Base-by-base conservation (phyloP, 1,140 invertebrate genomes). In the Stegodyphus dumicola region DNA sequence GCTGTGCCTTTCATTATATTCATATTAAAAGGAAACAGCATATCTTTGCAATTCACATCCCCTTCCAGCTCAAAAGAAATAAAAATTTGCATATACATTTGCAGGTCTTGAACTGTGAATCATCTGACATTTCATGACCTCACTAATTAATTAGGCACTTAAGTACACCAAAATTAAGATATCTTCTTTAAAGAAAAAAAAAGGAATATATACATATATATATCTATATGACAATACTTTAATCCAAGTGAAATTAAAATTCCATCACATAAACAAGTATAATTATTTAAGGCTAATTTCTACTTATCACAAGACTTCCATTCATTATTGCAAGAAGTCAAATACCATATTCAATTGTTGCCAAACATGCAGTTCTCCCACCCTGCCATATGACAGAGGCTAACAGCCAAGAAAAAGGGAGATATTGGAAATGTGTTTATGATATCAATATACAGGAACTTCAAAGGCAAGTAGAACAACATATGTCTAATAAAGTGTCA, bases 361-460 rank as follows among this genome's bases (percentile, higher is more conserved):
- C n/a, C n/a, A 60, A 9, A 75, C 73, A 75, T 75, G 73, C 73
- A 75, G 73, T 75, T 75, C n/a, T 13, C 53, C 73, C 53, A 60
- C 54, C 54, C n/a, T 15, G 53, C 53, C 53, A 75, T 54, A 60
- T 60, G 17, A 75, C 17, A 64, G 73, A 33, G 73, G 52, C 73
- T n/a, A 75, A 60, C 60, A 17, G 10, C 53, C 13, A 75, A 75
- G 54, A 60, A 75, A 71, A 56, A 75, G 33, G 54, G n/a, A 75
- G 73, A 75, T 33, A 33, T 33, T 33, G 53, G n/a, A 60, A 75
- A 33, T 13, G 15, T n/a, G 1, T 33, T 60, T 18, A 75, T 75
- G 33, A 77, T 65, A 77, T 51, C n/a, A 77, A 66, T 48, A 33
- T 77, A 65, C 75, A 77, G 75, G 75, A 77, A 77, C 75, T 77